A percentile compares a stretch with the other conserved stretches of the same genome.
phyloP scores from a whole-genome alignment of 64 coral and sea anemone species.

The Montipora cactus region DNA sequence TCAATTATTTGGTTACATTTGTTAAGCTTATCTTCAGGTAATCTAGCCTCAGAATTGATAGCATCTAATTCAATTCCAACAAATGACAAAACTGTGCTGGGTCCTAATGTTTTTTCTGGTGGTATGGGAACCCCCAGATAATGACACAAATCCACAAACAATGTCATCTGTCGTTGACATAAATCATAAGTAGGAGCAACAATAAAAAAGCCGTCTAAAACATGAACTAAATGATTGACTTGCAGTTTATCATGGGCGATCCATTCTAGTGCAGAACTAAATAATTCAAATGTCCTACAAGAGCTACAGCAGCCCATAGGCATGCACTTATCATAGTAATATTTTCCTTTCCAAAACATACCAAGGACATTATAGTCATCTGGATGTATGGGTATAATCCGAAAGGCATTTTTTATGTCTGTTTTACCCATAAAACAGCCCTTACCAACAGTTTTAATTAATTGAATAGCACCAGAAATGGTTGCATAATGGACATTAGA shows the following conservation, averaged over 20 bases:
- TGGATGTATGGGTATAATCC: neutral
- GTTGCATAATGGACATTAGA: neutral
- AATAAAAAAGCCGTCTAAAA: conserved; percentile 11
- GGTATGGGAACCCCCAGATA: conserved; percentile 55
- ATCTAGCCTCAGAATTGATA: neutral
- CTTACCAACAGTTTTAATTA: neutral
- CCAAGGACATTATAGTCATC: neutral
- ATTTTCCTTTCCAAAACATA: conserved; percentile 10
- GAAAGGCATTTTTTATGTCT: conserved; percentile 31
- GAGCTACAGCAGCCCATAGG: conserved; percentile 36
- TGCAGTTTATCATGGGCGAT: conserved; percentile 24
- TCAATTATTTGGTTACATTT: neutral
- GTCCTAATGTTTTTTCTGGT: conserved; percentile 28
- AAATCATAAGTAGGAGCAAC: neutral
- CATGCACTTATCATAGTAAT: conserved; percentile 37
- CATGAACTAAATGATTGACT: conserved; percentile 31
- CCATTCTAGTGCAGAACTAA: conserved; percentile 56
- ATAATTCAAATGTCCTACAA: conserved; percentile 28
- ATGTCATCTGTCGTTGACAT: neutral
- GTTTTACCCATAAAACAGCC: conserved; percentile 17
- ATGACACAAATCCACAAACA: conserved; percentile 15
- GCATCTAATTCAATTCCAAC: conserved; percentile 62
- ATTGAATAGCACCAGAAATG: conserved; percentile 20
- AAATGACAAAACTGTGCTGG: neutral
- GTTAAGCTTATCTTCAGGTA: conserved; percentile 12